phyloP scores from a whole-genome alignment of 1,140 invertebrate species.

The Sesamia nonagrioides region DNA sequence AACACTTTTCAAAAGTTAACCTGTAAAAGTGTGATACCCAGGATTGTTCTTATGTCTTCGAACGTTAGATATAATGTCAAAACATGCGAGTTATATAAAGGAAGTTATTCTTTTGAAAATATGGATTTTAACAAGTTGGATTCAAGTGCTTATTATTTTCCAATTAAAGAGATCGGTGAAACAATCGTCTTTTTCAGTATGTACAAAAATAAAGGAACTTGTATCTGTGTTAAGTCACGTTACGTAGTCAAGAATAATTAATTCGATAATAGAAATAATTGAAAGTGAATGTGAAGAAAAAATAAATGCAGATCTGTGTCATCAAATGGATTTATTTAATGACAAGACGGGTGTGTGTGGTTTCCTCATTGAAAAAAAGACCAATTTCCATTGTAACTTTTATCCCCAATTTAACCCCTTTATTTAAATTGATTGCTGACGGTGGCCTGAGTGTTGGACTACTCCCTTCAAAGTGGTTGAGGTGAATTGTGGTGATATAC shows the following conservation, averaged over 20 bases:
- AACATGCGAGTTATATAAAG: slow-evolving; percentile 29
- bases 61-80: slow-evolving; percentile 28
- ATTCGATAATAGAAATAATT: no score
- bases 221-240: slow-evolving; percentile 24
- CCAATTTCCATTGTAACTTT: no score
- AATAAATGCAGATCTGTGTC: no score
- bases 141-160: slow-evolving; percentile 38
- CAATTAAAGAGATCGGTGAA: slow-evolving; percentile 42
- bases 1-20: slow-evolving; percentile 29
- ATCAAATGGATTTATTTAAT: no score
- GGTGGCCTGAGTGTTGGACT: no score
- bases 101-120: slow-evolving; percentile 29
- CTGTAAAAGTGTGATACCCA: slow-evolving; percentile 41
- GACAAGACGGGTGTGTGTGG: no score
- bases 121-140: slow-evolving; percentile 33
- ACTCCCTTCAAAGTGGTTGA: no score
- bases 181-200: slow-evolving; percentile 15
- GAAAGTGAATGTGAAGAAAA: no score
- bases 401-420: no score
- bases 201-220: slow-evolving; percentile 3
- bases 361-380: no score
- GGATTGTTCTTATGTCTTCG: background rate
- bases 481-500: no score
- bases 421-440: no score
- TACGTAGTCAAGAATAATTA: slow-evolving; percentile 6